Evolutionary conservation across 2,113 vertebrate genomes (phyloP).

Genomic region (Cromileptes altivelis): DNA sequence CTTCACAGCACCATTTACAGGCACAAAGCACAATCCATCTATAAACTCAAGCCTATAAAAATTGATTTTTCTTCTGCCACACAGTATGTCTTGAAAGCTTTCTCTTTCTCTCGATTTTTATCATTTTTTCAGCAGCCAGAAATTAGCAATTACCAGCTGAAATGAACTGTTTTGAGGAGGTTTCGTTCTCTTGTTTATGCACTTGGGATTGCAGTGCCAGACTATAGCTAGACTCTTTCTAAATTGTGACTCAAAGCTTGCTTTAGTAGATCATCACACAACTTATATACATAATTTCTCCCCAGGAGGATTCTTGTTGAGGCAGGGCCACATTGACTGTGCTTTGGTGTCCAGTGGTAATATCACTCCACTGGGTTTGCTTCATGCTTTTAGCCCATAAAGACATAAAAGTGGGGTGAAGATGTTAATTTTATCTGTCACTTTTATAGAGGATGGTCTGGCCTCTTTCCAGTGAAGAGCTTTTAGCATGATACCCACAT

Average conservation of each 20-base stretch:
- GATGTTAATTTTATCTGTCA: slow-evolving; percentile 40
- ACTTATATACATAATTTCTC: slow-evolving; percentile 23
- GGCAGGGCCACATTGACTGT: not conserved
- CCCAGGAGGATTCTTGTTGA: slow-evolving; percentile 5
- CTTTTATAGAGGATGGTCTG: slow-evolving; percentile 20
- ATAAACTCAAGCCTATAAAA: slow-evolving; percentile 51
- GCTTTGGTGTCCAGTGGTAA: slow-evolving; percentile 14
- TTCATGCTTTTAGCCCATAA: slow-evolving; percentile 38
- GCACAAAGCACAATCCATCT: slow-evolving; percentile 49
- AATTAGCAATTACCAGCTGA: slow-evolving; percentile 38
- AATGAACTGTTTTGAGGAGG: slow-evolving; percentile 20
- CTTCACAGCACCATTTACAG: slow-evolving; percentile 48
- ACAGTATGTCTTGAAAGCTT: slow-evolving; percentile 29
- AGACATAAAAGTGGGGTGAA: slow-evolving; percentile 29
- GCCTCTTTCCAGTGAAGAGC: slow-evolving; percentile 14
- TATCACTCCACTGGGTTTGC: slow-evolving; percentile 18
- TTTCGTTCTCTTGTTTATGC: slow-evolving; percentile 23
- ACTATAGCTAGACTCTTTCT: not conserved
- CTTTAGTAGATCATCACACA: slow-evolving; percentile 14
- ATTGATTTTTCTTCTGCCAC: slow-evolving; percentile 47
- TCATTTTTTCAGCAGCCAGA: slow-evolving; percentile 9
- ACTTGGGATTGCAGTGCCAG: not conserved
- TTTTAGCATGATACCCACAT: slow-evolving; percentile 15
- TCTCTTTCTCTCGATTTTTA: slow-evolving; percentile 27
- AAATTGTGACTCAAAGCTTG: not conserved